A percentile compares a stretch with the other conserved stretches of the same genome.
Conservation (phyloP, 2,888 invertebrate species). For the Stegana nigrithorax region DNA sequence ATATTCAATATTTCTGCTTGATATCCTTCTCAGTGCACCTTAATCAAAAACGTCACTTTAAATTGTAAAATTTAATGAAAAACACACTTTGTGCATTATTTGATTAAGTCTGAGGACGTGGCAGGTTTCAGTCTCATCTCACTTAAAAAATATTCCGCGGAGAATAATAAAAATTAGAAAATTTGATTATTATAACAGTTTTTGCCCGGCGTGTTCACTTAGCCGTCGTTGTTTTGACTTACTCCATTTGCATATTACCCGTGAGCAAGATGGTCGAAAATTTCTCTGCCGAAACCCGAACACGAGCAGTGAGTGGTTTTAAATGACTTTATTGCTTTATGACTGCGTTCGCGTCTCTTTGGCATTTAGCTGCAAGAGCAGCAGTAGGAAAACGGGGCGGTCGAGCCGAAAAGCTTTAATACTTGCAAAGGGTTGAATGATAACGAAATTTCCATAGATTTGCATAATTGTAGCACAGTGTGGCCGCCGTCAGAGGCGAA, state of each 20-base stretch:
- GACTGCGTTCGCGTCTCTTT: constrained; percentile 46
- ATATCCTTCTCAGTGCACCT: no score
- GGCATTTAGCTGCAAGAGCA: constrained; percentile 47
- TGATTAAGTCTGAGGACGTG: constrained; percentile 35
- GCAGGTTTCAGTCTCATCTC: not conserved
- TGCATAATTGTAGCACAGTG: constrained; percentile 41
- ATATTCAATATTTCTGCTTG: no score
- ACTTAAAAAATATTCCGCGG: constrained; percentile 32
- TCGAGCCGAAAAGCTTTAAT: not conserved
- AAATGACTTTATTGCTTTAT: constrained; percentile 61
- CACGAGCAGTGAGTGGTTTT: constrained; percentile 32
- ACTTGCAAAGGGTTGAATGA: constrained; percentile 49
- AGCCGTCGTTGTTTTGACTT: not conserved
- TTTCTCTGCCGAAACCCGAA: constrained; percentile 57
- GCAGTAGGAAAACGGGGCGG: not conserved
- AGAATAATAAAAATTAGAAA: constrained; percentile 64
- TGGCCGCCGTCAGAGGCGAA: constrained; percentile 24
- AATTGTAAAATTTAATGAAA: constrained; percentile 1
- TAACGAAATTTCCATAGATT: constrained; percentile 61
- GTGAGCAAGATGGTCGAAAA: constrained; percentile 51
- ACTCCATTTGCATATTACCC: constrained; percentile 55
- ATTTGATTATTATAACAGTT: constrained; percentile 62
- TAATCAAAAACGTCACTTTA: no score
- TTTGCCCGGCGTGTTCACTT: constrained; percentile 3
- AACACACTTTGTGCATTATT: constrained; percentile 41